Conservation (phyloP, 1,140 invertebrate species). For the Ceratitis capitata region DNA sequence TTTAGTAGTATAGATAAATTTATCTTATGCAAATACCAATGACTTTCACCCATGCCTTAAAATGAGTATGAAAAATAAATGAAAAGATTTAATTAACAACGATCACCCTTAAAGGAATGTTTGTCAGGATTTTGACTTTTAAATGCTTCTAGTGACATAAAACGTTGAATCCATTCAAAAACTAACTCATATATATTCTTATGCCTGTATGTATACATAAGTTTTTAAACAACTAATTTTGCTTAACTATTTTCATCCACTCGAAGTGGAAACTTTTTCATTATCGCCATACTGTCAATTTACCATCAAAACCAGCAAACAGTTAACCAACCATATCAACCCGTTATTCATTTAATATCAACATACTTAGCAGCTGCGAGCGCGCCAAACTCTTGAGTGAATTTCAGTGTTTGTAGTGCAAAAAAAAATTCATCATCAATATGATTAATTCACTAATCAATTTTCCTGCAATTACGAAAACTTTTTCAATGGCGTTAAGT, state of each 20-base stretch:
- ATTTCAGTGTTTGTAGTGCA: constrained; percentile 17
- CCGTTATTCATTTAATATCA: not conserved
- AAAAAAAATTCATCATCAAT: not conserved
- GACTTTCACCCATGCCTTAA: no score
- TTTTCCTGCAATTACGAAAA: constrained; percentile 28
- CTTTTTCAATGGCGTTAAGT: not conserved
- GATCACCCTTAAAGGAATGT: no score
- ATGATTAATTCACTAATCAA: constrained; percentile 37
- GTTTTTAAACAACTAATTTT: no score
- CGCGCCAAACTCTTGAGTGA: constrained; percentile 4
- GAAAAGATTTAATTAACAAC: no score
- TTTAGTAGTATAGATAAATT: no score
- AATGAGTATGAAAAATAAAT: no score
- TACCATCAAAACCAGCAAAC: not conserved
- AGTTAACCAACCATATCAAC: constrained; percentile 1
- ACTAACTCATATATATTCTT: no score
- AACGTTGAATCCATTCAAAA: not conserved
- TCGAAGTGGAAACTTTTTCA: not conserved
- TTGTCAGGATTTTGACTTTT: not conserved
- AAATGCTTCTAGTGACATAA: not conserved
- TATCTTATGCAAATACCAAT: no score
- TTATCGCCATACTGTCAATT: not conserved
- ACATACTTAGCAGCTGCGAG: not conserved
- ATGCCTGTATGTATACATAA: no score
- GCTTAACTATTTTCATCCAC: not conserved